Percentiles rank a stretch among this genome's conserved stretches.
Evolutionary conservation across 2,888 invertebrate genomes (phyloP).

Genomic region (Sesia apiformis): DNA sequence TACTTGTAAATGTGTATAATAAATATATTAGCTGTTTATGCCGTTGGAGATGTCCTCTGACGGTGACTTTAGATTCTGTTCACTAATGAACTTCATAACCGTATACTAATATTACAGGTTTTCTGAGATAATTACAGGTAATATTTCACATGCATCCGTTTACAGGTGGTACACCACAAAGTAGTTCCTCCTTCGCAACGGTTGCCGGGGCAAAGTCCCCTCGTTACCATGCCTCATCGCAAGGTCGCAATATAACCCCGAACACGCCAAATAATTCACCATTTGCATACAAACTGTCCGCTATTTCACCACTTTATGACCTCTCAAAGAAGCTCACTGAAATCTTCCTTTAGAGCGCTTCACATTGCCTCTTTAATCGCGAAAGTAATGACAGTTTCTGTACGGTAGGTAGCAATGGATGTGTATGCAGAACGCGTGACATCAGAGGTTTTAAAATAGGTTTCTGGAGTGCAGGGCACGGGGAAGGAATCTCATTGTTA

Average conservation of each 20-base stretch:
- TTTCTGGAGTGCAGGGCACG: background rate
- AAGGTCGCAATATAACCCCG: conserved; percentile 19
- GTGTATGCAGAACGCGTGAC: background rate
- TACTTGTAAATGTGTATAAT: no score
- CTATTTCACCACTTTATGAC: conserved; percentile 12
- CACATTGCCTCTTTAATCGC: background rate
- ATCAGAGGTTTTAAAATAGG: background rate
- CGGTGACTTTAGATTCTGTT: no score
- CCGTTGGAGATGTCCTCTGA: no score
- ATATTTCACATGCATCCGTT: conserved; percentile 3
- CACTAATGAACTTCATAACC: no score
- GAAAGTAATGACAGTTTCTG: background rate
- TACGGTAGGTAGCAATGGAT: conserved; percentile 3
- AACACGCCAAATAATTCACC: conserved; percentile 27
- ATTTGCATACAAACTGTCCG: conserved; percentile 46
- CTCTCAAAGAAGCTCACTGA: background rate
- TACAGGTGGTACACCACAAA: background rate
- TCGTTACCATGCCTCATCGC: conserved; percentile 2
- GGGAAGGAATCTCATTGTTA: background rate
- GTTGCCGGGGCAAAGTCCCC: conserved; percentile 1
- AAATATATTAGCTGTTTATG: no score
- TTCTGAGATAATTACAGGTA: background rate
- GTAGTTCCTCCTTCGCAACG: background rate
- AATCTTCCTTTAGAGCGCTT: background rate
- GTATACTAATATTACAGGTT: no score